Conservation (phyloP, 1,140 invertebrate genomes). For the Chymomyza costata region DNA sequence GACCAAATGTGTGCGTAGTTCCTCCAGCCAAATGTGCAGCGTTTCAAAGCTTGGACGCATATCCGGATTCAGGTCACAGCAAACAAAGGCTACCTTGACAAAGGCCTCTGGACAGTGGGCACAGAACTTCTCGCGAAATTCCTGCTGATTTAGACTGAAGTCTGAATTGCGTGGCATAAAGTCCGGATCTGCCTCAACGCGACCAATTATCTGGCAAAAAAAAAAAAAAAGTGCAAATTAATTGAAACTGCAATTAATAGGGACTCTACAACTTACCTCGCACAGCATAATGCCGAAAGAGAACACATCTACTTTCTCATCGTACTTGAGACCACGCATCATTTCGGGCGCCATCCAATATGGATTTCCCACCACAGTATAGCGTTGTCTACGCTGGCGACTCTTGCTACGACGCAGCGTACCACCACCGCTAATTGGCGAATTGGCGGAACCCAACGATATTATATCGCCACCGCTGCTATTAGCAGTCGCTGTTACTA, state of each 20-base stretch:
- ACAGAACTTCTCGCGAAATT: conserved; percentile 93
- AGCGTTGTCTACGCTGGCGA: conserved; percentile 76
- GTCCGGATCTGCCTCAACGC: conserved; percentile 95
- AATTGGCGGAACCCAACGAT: conserved; percentile 23
- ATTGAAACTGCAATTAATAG: background rate
- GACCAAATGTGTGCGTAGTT: conserved; percentile 83
- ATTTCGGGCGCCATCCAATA: conserved; percentile 99
- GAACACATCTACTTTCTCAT: conserved; percentile 98
- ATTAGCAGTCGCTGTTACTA: background rate
- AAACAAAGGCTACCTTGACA: conserved; percentile 90
- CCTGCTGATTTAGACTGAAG: conserved; percentile 92
- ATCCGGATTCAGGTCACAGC: conserved; percentile 92
- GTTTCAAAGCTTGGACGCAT: conserved; percentile 89
- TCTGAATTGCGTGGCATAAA: conserved; percentile 91
- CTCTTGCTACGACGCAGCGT: conserved; percentile 75
- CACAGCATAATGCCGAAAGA: conserved; percentile 97
- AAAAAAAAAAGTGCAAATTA: conserved; percentile 4
- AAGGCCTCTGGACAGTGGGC: conserved; percentile 90
- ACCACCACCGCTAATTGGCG: conserved; percentile 46
- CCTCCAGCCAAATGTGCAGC: conserved; percentile 89
- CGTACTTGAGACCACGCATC: conserved; percentile 96
- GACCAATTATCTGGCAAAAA: conserved; percentile 87
- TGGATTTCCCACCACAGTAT: conserved; percentile 91
- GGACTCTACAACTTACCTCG: conserved; percentile 83
- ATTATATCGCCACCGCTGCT: conserved; percentile 32